Evolutionary conservation across 2,113 vertebrate genomes (phyloP).

Genomic region (Tenebrosternarchus preto): DNA sequence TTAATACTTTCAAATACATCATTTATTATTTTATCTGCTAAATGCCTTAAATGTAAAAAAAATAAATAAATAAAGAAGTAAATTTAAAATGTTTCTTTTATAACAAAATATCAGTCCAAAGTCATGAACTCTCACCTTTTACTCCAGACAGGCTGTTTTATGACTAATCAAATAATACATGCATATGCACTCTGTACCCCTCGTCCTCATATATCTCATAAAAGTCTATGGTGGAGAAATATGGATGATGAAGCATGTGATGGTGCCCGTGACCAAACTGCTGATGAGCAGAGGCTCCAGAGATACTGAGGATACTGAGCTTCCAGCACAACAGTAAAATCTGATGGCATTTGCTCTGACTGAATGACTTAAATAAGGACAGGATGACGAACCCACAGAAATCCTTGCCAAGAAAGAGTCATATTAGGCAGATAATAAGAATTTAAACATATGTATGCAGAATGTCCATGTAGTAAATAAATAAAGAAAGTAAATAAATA

Average conservation of each 20-base stretch:
- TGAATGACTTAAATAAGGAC: background rate
- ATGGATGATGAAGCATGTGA: conserved; percentile 36
- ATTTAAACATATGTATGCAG: conserved; percentile 2
- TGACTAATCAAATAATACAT: conserved; percentile 49
- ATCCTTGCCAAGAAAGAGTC: conserved; percentile 44
- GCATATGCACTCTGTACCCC: conserved; percentile 44
- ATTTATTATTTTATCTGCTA: no score
- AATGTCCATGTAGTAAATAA: background rate
- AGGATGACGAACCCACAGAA: background rate
- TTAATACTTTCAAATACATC: conserved; percentile 56
- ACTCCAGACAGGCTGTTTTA: conserved; percentile 43
- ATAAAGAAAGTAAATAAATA: conserved; percentile 37
- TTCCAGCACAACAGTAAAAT: conserved; percentile 10
- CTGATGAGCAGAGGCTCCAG: conserved; percentile 8
- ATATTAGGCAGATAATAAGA: background rate
- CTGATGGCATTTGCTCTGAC: conserved; percentile 6
- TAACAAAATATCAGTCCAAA: conserved; percentile 60
- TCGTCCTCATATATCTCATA: conserved; percentile 43
- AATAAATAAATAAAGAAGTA: no score
- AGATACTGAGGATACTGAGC: conserved; percentile 4
- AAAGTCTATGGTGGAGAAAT: conserved; percentile 50
- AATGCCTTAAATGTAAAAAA: no score
- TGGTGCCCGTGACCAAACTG: background rate
- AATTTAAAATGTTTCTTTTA: conserved; percentile 63
- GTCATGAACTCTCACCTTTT: conserved; percentile 42